These are phyloP conservation scores for Drosophila imparisetae DNA, from an alignment of 2,888 invertebrate species.

Conservation along the genomic window DNA sequence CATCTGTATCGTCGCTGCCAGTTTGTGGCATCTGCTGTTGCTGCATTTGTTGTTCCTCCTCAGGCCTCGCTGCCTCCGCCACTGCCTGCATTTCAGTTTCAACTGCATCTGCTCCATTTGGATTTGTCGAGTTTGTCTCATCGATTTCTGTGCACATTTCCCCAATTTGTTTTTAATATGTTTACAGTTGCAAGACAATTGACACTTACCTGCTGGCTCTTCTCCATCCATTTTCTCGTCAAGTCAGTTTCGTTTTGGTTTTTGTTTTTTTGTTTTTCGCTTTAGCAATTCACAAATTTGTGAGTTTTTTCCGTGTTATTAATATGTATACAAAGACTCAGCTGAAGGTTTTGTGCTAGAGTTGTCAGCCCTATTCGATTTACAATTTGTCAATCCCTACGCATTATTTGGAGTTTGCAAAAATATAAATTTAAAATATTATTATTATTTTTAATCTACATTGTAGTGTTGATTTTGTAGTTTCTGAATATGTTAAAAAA, in stretches of 20 bases:
- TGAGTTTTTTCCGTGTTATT: slow-evolving; percentile 33
- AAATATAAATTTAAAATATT: background rate
- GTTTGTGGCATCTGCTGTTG: slow-evolving; percentile 1
- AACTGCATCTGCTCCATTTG: slow-evolving; percentile 11
- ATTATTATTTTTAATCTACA: background rate
- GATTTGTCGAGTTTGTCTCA: slow-evolving; percentile 29
- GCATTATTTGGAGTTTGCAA: background rate
- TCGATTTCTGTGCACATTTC: slow-evolving; percentile 54
- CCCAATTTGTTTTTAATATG: background rate
- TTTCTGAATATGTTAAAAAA: background rate
- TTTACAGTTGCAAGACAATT: background rate
- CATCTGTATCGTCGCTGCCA: background rate
- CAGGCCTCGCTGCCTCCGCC: background rate
- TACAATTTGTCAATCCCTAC: background rate
- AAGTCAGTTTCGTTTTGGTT: slow-evolving; percentile 8
- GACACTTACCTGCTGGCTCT: slow-evolving; percentile 55
- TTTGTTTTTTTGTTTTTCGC: background rate
- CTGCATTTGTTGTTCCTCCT: background rate
- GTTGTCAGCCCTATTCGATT: slow-evolving; percentile 29
- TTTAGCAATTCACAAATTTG: background rate
- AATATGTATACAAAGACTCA: slow-evolving; percentile 54
- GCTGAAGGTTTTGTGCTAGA: slow-evolving; percentile 43
- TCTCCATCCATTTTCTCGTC: slow-evolving; percentile 61
- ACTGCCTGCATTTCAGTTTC: slow-evolving; percentile 20
- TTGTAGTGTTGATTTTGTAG: background rate